Evolutionary conservation across 2,113 vertebrate genomes (phyloP), one percentile per base, ranked within the genome.

Genomic region (Atlantisia rogersi): DNA sequence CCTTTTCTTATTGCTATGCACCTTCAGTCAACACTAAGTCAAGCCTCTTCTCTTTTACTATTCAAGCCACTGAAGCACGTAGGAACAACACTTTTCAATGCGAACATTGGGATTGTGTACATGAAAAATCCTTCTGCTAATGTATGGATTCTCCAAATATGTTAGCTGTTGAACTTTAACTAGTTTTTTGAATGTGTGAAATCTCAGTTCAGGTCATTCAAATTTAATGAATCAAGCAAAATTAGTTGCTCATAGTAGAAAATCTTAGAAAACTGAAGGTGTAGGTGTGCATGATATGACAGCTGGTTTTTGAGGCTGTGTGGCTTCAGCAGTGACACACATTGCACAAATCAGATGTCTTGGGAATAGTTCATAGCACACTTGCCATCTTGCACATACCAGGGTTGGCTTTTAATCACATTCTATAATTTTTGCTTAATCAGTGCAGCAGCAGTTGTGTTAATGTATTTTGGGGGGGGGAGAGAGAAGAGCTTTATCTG

Each of bases 301-400:
- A 42, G 50, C 32, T 86, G n/a, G 8, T 3, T 70, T 70, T 44
- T 52, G 50, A 58, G 32, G 8, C 42, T 56, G 10, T 77, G 42
- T 73, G 50, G 10, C 10, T 60, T 78, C 68, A 92, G 22, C 40
- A 15, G 1, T 50, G 25, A 40, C 0, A 0, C 37, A 29, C 5
- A 9, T 58, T 1, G 2, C 35, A 56, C 3, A 3, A 39, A 65
- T 77, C 17, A 53, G 25, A 59, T 35, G 40, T 73, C 73, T 62
- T n/a, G 7, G 22, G 35, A 73, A 21, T 46, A n/a, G n/a, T 75
- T 63, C 1, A 0, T 56, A 70, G 80, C 2, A 0, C 16, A 32
- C 3, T 26, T 52, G 14, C 35, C 5, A 14, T 60, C 63, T 78
- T 86, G 17, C 37, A 67, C 50, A 31, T 69, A 20, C 11, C 2